Evolutionary conservation across 2,113 vertebrate species (phyloP), one percentile per base, ranked within the genome.

Genomic region (Gobiocypris rarus): DNA sequence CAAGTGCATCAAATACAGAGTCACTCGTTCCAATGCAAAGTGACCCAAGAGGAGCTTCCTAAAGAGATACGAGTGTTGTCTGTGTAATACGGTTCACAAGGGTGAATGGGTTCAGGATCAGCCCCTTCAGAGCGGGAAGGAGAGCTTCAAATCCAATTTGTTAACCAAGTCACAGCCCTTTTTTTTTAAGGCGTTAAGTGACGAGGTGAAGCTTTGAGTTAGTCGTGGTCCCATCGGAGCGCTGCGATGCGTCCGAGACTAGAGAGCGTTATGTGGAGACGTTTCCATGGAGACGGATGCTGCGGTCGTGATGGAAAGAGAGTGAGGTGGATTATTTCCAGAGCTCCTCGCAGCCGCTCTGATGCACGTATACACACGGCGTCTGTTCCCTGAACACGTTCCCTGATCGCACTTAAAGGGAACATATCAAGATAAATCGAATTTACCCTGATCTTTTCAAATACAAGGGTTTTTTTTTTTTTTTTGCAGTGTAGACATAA

Each of bases 281-380:
- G 89, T 90, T 83, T 24, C 83, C 84, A 67, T 87, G 84, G 89
- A 87, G 79, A 90, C 50, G 52, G 48, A 14, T 15, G 74, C 61
- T 67, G 67, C 58, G 22, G 45, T 56, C 45, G 69, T 69, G 71
- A 80, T 45, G 5, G 63, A 50, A 69, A 76, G 74, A 61, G 63
- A 43, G 83, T 34, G n/a, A 65, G 82, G 34, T 63, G 82, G 74
- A 84, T 76, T 65, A 48, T 43, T 67, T 43, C 61, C 43, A n/a
- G 52, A 15, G 61, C 75, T 48, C 4, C 9, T 71, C 22, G n/a
- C 26, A 28, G 38, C 52, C 61, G n/a, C 41, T 77, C 24, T 28
- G 54, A n/a, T 69, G 59, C 61, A 67, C 26, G 24, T 26, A 67
- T 45, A 50, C 59, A 34, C 43, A 67, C 61, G 17, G 11, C 43